Evolutionary conservation across 2,888 invertebrate genomes (phyloP), one percentile per base, ranked within the genome.

Genomic region (Aelia acuminata): DNA sequence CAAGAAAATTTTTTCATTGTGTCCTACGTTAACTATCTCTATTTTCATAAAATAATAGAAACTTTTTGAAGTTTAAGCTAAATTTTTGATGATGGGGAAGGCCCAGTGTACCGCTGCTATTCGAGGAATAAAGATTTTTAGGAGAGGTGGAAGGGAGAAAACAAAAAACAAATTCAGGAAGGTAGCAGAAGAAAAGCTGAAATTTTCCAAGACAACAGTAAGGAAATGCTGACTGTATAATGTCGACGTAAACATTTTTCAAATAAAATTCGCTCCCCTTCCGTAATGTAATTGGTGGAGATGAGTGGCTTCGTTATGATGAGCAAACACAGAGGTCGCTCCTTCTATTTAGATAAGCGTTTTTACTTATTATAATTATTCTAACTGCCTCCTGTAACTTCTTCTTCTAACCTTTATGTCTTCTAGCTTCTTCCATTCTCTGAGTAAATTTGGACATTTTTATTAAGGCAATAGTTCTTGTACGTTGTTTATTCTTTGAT

Each of bases 201-300:
- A 80, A n/a, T 13, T 43, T 80, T 80, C 4, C 75, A 75, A 39
- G n/a, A n/a, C n/a, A 80, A 47, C 11, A 80, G 2, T 22, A 1
- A n/a, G 80, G n/a, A n/a, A n/a, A 43, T n/a, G 80, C 80, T 80
- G 80, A 80, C 80, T 80, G 43, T 80, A 80, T 80, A 80, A 80
- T 80, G 80, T 80, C 80, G 43, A 80, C 80, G 43, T 80, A 80
- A 80, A 80, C 80, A 80, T 43, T 80, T 80, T 47, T n/a, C 39
- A 80, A 80, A 80, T 80, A 80, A 80, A 80, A 80, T n/a, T 80
- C 63, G 31, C n/a, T 43, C 43, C 43, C 4, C 15, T 3, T 0
- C n/a, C 43, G 11, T 43, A 80, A 80, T 80, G 43, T 80, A 80
- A 80, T 80, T 80, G 80, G 80, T 3, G 22, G 39, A 80, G 80